Evolutionary conservation across 2,797 vertebrate species (phyloP).

Genomic region (Liasis olivaceus): DNA sequence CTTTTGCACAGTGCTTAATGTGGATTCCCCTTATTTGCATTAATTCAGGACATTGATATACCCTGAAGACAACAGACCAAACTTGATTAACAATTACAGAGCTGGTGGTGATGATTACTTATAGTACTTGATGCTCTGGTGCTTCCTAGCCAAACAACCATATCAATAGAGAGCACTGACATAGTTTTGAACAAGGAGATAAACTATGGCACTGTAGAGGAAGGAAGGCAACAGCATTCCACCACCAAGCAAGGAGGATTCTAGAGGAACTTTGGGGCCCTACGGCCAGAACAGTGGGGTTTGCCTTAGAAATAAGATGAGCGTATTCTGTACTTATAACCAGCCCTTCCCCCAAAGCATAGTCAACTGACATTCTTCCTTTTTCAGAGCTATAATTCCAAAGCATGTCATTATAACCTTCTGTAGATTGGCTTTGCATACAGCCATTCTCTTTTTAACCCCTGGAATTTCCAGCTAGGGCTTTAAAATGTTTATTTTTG

Average conservation of each 20-base stretch:
- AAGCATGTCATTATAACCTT: background rate
- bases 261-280: background rate
- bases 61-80: background rate
- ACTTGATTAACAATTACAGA: background rate
- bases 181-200: background rate
- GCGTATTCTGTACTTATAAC: background rate
- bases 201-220: background rate
- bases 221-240: background rate
- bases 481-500: background rate
- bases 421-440: background rate
- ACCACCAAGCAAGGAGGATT: background rate
- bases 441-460: background rate
- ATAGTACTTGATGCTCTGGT: background rate
- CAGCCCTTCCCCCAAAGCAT: background rate
- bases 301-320: background rate
- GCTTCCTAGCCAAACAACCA: background rate
- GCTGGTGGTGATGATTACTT: background rate
- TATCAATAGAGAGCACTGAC: background rate
- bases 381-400: background rate
- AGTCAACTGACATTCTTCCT: background rate
- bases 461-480: too few species aligned
- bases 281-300: background rate
- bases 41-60: background rate
- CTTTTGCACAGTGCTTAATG: background rate
- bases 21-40: conserved; percentile 6